Percentiles rank a stretch among this genome's conserved stretches.
These are phyloP conservation scores for Galerucella calmariensis DNA, from an alignment of 2,888 invertebrate genomes.

Conservation along the genomic window DNA sequence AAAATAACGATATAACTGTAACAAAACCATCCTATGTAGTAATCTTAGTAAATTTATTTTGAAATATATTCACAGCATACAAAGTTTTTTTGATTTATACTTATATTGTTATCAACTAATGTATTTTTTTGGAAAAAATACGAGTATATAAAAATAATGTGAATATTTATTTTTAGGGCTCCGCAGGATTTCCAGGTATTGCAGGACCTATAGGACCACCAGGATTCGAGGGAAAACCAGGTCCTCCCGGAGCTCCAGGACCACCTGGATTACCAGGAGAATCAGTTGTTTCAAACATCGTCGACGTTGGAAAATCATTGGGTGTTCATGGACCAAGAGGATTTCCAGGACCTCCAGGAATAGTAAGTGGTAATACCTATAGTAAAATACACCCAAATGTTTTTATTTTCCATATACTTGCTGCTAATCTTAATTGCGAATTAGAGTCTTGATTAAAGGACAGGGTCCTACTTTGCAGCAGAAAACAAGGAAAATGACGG, in stretches of 20 bases:
- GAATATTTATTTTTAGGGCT: conserved; percentile 56
- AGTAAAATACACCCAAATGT: neutral
- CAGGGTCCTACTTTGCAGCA: too few relatives aligned
- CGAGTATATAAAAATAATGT: neutral
- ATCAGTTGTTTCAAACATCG: conserved; percentile 52
- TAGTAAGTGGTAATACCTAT: conserved; percentile 62
- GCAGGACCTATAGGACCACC: conserved; percentile 54
- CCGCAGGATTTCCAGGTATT: conserved; percentile 61
- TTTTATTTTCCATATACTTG: too few relatives aligned
- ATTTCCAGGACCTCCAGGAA: conserved; percentile 68
- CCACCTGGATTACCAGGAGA: conserved; percentile 65
- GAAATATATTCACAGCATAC: too few relatives aligned
- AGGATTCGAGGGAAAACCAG: conserved; percentile 55
- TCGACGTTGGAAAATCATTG: conserved; percentile 54
- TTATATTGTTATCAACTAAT: too few relatives aligned
- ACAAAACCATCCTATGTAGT: too few relatives aligned
- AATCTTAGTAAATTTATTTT: too few relatives aligned
- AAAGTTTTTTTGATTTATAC: too few relatives aligned
- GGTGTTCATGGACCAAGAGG: conserved; percentile 69
- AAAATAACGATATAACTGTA: too few relatives aligned
- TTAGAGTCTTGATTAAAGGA: too few relatives aligned
- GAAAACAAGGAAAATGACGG: too few relatives aligned
- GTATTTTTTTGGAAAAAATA: too few relatives aligned
- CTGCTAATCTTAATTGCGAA: too few relatives aligned
- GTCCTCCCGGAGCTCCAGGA: conserved; percentile 62